These are phyloP conservation scores for Napeogenes sylphis DNA, from an alignment of 2,888 invertebrate genomes.

Conservation along the genomic window DNA sequence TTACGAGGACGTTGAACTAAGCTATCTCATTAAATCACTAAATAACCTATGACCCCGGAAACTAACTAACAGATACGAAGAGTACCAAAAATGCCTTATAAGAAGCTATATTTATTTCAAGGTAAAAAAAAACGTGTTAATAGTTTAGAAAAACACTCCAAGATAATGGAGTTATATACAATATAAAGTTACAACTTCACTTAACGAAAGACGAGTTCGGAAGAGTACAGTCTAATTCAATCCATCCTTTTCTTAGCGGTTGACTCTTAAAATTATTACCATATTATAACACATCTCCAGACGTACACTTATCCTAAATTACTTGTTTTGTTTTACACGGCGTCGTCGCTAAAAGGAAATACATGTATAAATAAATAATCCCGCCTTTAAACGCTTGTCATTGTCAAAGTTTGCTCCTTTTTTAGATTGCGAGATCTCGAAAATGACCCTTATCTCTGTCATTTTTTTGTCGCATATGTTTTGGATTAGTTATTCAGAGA, in stretches of 20 bases:
- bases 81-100: not conserved
- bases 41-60: not conserved
- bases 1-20: constrained; percentile 44
- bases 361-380: constrained; percentile 75
- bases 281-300: constrained; percentile 55
- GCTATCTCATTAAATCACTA: constrained; percentile 18
- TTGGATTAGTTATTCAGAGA: constrained; percentile 74
- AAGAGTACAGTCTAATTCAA: constrained; percentile 59
- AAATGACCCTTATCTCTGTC: constrained; percentile 71
- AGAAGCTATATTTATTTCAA: too few species aligned
- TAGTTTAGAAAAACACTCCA: constrained; percentile 6
- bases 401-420: constrained; percentile 72
- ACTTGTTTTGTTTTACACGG: constrained; percentile 61
- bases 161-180: constrained; percentile 18
- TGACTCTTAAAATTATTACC: constrained; percentile 57
- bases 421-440: constrained; percentile 65
- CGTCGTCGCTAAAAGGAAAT: constrained; percentile 73
- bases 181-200: constrained; percentile 22
- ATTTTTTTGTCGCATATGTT: constrained; percentile 72
- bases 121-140: too few species aligned
- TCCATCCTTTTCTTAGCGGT: constrained; percentile 57
- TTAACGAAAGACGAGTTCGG: constrained; percentile 23
- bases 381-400: constrained; percentile 71
- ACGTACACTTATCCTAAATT: constrained; percentile 65
- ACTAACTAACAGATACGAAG: constrained; percentile 5